Evolutionary conservation across 2,888 invertebrate genomes (phyloP).

Genomic region (Plagiodera versicolora): DNA sequence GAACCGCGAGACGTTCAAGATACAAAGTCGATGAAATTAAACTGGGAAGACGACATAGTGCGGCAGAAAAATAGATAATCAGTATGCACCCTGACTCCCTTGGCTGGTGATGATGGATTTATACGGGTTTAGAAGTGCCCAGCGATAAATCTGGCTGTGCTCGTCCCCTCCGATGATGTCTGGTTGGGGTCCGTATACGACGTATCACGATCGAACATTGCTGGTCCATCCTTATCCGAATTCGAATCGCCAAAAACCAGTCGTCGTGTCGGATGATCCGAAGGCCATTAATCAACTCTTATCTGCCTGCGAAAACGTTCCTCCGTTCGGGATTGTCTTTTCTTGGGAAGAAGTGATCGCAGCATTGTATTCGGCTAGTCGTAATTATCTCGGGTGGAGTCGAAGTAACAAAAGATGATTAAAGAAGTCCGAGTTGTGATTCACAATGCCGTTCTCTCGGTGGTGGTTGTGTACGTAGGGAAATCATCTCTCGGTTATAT

Average conservation of each 20-base stretch:
- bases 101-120: conserved; percentile 38
- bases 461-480: no score
- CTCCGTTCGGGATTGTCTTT: conserved; percentile 35
- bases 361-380: not conserved
- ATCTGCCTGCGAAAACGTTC: conserved; percentile 45
- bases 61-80: conserved; percentile 40
- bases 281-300: conserved; percentile 54
- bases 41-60: conserved; percentile 18
- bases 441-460: not conserved
- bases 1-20: conserved; percentile 15
- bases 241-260: conserved; percentile 52
- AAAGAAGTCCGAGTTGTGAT: not conserved
- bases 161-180: conserved; percentile 40
- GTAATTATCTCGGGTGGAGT: not conserved
- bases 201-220: conserved; percentile 49
- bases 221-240: conserved; percentile 45
- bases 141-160: conserved; percentile 42
- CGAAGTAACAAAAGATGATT: not conserved
- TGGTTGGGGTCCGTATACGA: conserved; percentile 16
- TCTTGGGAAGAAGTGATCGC: conserved; percentile 14
- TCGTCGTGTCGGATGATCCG: conserved; percentile 50
- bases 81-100: conserved; percentile 43
- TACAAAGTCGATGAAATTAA: conserved; percentile 25
- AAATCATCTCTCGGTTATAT: no score
- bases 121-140: conserved; percentile 31